These are phyloP conservation scores for Xestia sexstrigata DNA, from an alignment of 2,888 invertebrate genomes.

Conservation along the genomic window DNA sequence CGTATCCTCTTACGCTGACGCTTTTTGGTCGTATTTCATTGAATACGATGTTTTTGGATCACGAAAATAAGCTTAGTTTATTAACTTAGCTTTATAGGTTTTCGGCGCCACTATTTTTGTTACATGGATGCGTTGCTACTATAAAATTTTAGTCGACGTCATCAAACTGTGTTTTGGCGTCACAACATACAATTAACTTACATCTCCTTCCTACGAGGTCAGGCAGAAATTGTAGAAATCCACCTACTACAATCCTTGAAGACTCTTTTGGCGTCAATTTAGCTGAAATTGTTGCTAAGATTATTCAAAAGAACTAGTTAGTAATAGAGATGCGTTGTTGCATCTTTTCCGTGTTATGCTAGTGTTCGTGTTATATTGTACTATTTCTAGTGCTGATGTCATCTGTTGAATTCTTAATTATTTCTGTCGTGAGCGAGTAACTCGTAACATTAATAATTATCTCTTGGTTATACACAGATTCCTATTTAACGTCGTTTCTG, in stretches of 20 bases:
- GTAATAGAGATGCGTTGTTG: not conserved
- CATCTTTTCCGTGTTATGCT: slow-evolving; percentile 1
- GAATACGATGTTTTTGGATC: slow-evolving; percentile 32
- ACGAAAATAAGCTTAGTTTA: slow-evolving; percentile 42
- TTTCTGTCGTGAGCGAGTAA: slow-evolving; percentile 10
- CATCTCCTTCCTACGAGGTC: not conserved
- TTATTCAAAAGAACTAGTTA: not conserved
- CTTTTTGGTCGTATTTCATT: slow-evolving; percentile 49
- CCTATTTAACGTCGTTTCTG: not conserved
- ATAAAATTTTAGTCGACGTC: not conserved
- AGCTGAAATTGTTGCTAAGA: not conserved
- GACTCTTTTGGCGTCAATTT: not conserved
- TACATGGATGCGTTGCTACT: not conserved
- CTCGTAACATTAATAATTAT: slow-evolving; percentile 1
- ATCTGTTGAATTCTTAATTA: slow-evolving; percentile 31
- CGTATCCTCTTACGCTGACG: slow-evolving; percentile 54
- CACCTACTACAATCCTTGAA: not conserved
- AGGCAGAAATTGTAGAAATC: not conserved
- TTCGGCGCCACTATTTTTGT: slow-evolving; percentile 10
- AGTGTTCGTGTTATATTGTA: slow-evolving; percentile 2
- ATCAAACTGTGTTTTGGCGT: not conserved
- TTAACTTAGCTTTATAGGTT: not conserved
- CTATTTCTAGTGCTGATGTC: slow-evolving; percentile 39
- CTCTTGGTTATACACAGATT: not conserved
- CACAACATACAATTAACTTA: not conserved